Evolutionary conservation across 2,797 vertebrate genomes (phyloP), one percentile per base, ranked within the genome.

Genomic region (Lateolabrax maculatus): DNA sequence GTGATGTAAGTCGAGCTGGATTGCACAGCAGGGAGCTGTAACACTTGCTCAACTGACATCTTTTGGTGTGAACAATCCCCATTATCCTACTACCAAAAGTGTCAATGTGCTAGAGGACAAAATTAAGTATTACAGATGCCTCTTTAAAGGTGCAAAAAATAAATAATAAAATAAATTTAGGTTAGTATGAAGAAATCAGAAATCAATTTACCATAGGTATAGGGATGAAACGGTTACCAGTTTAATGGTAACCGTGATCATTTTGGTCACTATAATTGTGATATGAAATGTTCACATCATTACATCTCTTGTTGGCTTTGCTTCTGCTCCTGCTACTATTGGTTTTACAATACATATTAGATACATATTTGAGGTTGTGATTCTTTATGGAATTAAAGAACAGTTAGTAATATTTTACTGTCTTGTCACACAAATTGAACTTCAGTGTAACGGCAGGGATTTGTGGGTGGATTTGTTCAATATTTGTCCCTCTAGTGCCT

Each of bases 21-120:
- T 80, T 6, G 19, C 78, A 41, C 87, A 71, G 74, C 67, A 31
- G 81, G 79, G 80, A 89, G 71, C 70, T 21, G 15, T 57, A 70
- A 79, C 49, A 52, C 64, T 80, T 69, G 65, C 58, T 80, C 34
- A 81, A 34, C 51, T 83, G 70, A 84, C 55, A 69, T 77, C 61
- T 85, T 53, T 52, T 71, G 77, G 58, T 87, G 63, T 69, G 81
- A 84, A 80, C 72, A 78, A 69, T 84, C 69, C 71, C 46, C 48
- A 80, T 84, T 88, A 83, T 75, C 43, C 76, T 60, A 25, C 57
- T 4, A 27, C 55, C 53, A 73, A 6, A 61, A 69, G 57, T 72
- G 70, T 75, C 15, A 60, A 74, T 48, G 48, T 68, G 34, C 71
- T 56, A 65, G 63, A 71, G 66, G 41, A 71, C 46, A 57, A 63